Conservation (phyloP, 2,888 invertebrate genomes). For the Acleris cristana region DNA sequence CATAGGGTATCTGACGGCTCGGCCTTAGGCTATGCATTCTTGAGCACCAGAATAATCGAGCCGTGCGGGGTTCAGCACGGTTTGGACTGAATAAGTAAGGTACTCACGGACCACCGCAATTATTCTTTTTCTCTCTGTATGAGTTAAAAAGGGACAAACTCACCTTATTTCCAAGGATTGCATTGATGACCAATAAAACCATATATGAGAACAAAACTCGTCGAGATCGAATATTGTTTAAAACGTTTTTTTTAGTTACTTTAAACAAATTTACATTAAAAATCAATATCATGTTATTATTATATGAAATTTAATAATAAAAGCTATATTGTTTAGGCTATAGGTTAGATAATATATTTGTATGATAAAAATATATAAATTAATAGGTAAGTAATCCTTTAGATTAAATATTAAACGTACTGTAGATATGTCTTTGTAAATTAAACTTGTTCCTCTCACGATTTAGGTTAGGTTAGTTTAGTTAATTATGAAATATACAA, state of each 20-base stretch:
- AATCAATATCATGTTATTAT: constrained; percentile 34
- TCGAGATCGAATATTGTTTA: constrained; percentile 20
- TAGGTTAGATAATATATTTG: constrained; percentile 37
- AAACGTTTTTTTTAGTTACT: constrained; percentile 17
- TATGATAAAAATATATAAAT: constrained; percentile 31
- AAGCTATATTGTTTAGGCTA: constrained; percentile 33
- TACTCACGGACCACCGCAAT: no score
- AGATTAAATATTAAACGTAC: constrained; percentile 25
- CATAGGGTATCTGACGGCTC: no score
- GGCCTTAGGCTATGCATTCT: no score
- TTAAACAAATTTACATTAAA: constrained; percentile 24
- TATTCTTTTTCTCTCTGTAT: no score
- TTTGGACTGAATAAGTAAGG: no score
- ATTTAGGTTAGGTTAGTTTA: constrained; percentile 21
- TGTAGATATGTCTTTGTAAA: constrained; percentile 23
- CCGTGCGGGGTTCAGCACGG: no score
- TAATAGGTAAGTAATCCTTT: constrained; percentile 27
- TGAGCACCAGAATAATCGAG: no score
- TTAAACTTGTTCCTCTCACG: constrained; percentile 31
- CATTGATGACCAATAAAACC: not conserved
- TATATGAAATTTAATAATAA: constrained; percentile 24
- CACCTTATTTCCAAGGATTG: no score
- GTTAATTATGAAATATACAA: constrained; percentile 31
- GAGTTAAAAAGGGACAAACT: no score
- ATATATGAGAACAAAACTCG: constrained; percentile 24